phyloP scores from a whole-genome alignment of 1,140 invertebrate genomes.

The Ganaspis sp. region DNA sequence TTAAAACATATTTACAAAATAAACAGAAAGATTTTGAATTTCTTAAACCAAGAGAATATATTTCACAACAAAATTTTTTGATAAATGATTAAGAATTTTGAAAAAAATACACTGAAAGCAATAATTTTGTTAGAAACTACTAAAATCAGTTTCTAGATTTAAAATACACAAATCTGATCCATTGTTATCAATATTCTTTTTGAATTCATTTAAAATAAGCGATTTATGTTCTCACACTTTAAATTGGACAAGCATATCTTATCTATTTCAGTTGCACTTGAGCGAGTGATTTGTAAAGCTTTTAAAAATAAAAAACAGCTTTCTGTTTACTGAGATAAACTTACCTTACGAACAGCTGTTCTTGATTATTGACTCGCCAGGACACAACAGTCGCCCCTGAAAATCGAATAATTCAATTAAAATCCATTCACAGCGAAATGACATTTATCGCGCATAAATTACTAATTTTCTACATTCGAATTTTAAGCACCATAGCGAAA shows the following conservation, averaged over 20 bases:
- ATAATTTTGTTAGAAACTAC: too few relatives aligned
- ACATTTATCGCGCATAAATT: background rate
- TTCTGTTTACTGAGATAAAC: conserved; percentile 49
- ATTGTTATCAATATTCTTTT: too few relatives aligned
- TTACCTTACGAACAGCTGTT: conserved; percentile 95
- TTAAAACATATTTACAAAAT: too few relatives aligned
- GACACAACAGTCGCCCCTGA: conserved; percentile 94
- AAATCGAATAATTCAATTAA: conserved; percentile 63
- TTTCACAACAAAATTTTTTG: too few relatives aligned
- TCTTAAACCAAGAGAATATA: too few relatives aligned
- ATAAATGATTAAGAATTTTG: too few relatives aligned
- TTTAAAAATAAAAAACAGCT: background rate
- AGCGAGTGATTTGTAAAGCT: background rate
- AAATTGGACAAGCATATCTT: background rate
- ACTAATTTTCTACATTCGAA: background rate
- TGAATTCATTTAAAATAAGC: too few relatives aligned
- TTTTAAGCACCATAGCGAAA: background rate
- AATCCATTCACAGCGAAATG: background rate
- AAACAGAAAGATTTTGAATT: too few relatives aligned
- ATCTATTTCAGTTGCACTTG: too few relatives aligned
- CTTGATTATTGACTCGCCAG: conserved; percentile 96
- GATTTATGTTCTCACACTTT: background rate
- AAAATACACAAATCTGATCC: too few relatives aligned
- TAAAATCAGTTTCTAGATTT: too few relatives aligned
- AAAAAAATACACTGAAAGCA: too few relatives aligned